Conservation (phyloP, 2,113 vertebrate genomes). For the Salvelinus sp. region DNA sequence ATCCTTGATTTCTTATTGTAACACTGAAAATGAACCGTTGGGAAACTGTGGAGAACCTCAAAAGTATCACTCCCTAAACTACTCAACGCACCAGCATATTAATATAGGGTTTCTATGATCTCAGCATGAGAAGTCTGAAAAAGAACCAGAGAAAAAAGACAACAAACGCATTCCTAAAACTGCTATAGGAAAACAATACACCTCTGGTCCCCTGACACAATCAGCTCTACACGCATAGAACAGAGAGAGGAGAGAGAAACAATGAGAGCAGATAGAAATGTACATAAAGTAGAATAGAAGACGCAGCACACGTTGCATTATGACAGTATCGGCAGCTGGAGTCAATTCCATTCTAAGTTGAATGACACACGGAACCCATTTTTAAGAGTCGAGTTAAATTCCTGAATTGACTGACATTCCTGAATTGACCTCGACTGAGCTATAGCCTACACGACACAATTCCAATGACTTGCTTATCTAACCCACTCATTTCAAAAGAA, state of each 20-base stretch:
- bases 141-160: constrained; percentile 52
- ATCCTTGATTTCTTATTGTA: not conserved
- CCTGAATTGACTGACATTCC: too few relatives aligned
- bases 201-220: not conserved
- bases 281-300: not conserved
- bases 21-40: not conserved
- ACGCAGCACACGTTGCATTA: too few relatives aligned
- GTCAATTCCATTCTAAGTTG: too few relatives aligned
- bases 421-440: too few relatives aligned
- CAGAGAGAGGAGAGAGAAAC: constrained; percentile 22
- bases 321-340: too few relatives aligned
- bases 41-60: too few relatives aligned
- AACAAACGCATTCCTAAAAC: constrained; percentile 37
- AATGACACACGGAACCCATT: too few relatives aligned
- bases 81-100: constrained; percentile 34
- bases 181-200: constrained; percentile 30
- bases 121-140: constrained; percentile 27
- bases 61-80: not conserved
- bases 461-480: too few relatives aligned
- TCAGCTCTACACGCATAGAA: constrained; percentile 1
- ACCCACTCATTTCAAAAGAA: too few relatives aligned
- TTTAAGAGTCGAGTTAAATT: too few relatives aligned
- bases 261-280: not conserved
- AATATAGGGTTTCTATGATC: constrained; percentile 53
- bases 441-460: too few relatives aligned